Base-by-base conservation (phyloP, 1,140 invertebrate species). In the Anoplolepis gracilipes region DNA sequence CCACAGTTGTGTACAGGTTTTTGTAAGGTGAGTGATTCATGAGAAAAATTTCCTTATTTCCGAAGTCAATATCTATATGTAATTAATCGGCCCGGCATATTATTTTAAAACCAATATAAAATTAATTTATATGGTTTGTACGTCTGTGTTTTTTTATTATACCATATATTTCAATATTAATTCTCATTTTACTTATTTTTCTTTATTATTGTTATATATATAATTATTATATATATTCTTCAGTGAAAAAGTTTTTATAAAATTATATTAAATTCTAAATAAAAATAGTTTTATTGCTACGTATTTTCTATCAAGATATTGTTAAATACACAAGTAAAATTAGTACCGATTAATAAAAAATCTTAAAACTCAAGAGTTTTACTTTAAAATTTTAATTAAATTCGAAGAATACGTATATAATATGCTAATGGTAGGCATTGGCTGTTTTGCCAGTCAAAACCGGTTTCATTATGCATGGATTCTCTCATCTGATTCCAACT, bases 381-480 rank as follows among this genome's bases (percentile, higher is more conserved):
- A 33, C 19, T 81, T 42, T 33, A 7, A 81, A 8, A 36, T 59
- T 72, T 33, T 59, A 53, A 69, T 49, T 22, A 10, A 36, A 79
- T 4, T 79, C 16, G 11, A 82, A 82, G n/a, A 46, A 82, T 73
- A 64, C 11, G 61, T 42, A 46, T 53, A 72, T 33, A 33, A 72
- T n/a, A n/a, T 4, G 42, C 72, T 82, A 73, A 73, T n/a, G 49
- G 25, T 42, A 59, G 8, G 39, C 19, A 13, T 59, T 22, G 53
- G 3, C 33, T 11, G 30, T n/a, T n/a, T n/a, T n/a, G n/a, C 70
- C 25, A 42, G 22, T 30, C 25, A 59, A 82, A 82, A 82, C 67
- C 78, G 53, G 78, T 82, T 73, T 10, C 22, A 16, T 39, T 79
- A 46, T 62, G 49, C 64, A 79, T 79, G 67, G 36, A 36, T 79